A percentile compares a stretch with the other conserved stretches of the same genome.
Conservation (phyloP, 2,797 vertebrate species). For the Danio kyathit region DNA sequence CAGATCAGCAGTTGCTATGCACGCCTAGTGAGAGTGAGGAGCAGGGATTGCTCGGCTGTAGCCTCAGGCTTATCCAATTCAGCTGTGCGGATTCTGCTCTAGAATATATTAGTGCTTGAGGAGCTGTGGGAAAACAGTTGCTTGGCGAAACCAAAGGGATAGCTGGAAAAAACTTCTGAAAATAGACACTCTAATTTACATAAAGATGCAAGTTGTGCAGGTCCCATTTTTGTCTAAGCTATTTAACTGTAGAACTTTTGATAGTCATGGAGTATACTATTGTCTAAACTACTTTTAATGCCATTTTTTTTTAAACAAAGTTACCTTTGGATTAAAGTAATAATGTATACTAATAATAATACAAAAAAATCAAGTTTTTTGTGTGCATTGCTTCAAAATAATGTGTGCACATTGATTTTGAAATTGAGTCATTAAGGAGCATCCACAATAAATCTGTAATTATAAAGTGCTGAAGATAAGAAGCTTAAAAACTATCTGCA, state of each 20-base stretch:
- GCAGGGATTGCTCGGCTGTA: constrained; percentile 66
- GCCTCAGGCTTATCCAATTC: constrained; percentile 54
- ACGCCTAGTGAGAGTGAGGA: constrained; percentile 25
- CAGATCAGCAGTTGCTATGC: constrained; percentile 59
- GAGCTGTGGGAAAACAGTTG: constrained; percentile 69
- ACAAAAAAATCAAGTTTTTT: background rate
- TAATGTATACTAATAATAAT: background rate
- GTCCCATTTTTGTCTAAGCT: background rate
- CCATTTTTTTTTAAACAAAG: background rate
- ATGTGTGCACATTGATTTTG: background rate
- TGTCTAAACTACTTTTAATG: background rate
- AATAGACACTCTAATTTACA: background rate
- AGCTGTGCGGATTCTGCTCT: constrained; percentile 63
- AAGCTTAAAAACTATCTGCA: background rate
- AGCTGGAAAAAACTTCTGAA: constrained; percentile 1
- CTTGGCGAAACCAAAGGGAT: constrained; percentile 67
- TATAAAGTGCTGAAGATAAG: background rate
- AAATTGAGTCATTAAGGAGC: background rate
- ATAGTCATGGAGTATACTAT: too few species aligned
- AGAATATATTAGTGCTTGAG: constrained; percentile 63
- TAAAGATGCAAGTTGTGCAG: background rate
- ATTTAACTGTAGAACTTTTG: too few species aligned
- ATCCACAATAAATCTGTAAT: background rate
- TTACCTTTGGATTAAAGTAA: background rate
- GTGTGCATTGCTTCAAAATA: background rate